Evolutionary conservation across 1,140 invertebrate species (phyloP).

Genomic region (Oncopodura yosiiana): DNA sequence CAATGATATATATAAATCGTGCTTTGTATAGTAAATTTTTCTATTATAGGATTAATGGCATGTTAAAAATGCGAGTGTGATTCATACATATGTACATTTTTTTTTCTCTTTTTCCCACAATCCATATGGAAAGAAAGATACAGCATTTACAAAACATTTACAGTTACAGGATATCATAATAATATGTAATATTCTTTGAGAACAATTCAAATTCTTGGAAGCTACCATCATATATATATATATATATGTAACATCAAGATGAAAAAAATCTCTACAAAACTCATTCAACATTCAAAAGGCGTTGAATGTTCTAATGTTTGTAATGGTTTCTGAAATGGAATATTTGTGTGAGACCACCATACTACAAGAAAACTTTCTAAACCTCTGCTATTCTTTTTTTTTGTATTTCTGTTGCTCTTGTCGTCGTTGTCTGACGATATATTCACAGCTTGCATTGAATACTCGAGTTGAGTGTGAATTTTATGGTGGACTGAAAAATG

Average conservation of each 20-base stretch:
- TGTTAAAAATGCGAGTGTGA: constrained; percentile 12
- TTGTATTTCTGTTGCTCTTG: neutral
- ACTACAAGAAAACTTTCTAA: neutral
- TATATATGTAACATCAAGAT: neutral
- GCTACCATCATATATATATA: no score
- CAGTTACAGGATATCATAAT: no score
- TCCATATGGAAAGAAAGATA: no score
- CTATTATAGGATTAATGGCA: constrained; percentile 9
- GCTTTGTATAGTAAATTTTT: neutral
- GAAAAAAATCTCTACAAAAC: neutral
- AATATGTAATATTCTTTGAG: no score
- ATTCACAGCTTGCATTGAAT: neutral
- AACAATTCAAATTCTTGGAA: no score
- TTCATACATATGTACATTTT: no score
- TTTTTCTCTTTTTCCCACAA: no score
- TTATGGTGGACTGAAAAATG: constrained; percentile 18
- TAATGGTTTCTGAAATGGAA: neutral
- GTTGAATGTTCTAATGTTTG: constrained; percentile 7
- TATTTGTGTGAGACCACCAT: neutral
- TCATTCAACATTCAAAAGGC: constrained; percentile 12
- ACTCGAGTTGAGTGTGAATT: constrained; percentile 18
- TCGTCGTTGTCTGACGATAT: neutral
- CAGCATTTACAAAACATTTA: no score
- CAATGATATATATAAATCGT: no score
- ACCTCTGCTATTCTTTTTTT: neutral